Conservation (phyloP, 2,888 invertebrate genomes). For the Notocelia uddmanniana region DNA sequence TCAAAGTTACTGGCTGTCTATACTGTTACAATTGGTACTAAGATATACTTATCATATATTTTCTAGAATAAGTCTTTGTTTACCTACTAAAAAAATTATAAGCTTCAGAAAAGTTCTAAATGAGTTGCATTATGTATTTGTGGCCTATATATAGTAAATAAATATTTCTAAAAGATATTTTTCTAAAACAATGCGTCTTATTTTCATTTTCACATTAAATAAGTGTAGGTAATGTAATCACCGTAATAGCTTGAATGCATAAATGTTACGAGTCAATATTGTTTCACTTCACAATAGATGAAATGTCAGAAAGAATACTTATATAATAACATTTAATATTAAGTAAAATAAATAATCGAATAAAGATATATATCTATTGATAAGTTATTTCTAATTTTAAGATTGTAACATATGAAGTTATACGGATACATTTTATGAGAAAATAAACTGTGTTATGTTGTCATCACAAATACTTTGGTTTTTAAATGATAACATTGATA, state of each 20-base stretch:
- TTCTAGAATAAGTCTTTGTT: background rate
- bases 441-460: slow-evolving; percentile 12
- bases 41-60: background rate
- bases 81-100: background rate
- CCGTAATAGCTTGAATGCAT: slow-evolving; percentile 20
- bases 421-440: slow-evolving; percentile 13
- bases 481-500: background rate
- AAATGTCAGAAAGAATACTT: slow-evolving; percentile 9
- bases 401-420: background rate
- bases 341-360: too few relatives aligned
- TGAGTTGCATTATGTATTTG: background rate
- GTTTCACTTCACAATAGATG: background rate
- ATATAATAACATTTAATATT: background rate
- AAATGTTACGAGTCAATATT: background rate
- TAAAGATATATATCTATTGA: background rate
- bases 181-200: background rate
- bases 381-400: slow-evolving; percentile 14
- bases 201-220: too few relatives aligned
- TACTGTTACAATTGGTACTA: background rate
- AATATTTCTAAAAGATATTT: background rate
- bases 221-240: too few relatives aligned
- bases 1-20: too few relatives aligned
- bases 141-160: background rate
- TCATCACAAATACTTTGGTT: background rate
- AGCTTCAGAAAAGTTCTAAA: background rate